phyloP scores from a whole-genome alignment of 2,797 vertebrate species.

The Onychomys arenicola region DNA sequence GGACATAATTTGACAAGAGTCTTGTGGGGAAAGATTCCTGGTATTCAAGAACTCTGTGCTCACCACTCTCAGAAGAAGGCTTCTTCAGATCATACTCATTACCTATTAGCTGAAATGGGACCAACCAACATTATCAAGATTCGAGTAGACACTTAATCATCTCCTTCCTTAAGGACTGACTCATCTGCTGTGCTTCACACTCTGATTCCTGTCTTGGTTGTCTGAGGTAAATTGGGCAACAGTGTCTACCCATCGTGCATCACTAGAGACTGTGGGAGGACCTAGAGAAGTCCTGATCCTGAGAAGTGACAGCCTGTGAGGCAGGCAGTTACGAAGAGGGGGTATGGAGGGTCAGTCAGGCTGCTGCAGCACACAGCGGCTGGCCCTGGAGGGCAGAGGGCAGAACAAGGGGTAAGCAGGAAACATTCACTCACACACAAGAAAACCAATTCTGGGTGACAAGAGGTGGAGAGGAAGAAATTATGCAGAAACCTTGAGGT shows the following conservation, averaged over 20 bases:
- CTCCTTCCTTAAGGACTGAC: neutral
- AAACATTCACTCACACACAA: neutral
- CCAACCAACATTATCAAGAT: neutral
- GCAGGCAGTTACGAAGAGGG: neutral
- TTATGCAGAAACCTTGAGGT: neutral
- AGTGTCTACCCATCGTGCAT: neutral
- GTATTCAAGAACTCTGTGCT: neutral
- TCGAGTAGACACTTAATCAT: neutral
- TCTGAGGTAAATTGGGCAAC: neutral
- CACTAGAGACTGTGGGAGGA: neutral
- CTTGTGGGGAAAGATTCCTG: constrained; percentile 29
- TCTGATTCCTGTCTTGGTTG: neutral
- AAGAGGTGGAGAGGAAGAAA: neutral
- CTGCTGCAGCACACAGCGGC: neutral
- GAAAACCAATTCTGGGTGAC: neutral
- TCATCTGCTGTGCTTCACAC: neutral
- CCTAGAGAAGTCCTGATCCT: neutral
- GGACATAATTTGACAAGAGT: neutral
- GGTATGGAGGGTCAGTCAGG: rapidly evolving
- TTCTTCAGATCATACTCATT: constrained; percentile 17
- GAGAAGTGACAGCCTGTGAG: neutral
- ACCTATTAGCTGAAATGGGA: constrained; percentile 46
- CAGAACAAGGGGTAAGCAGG: neutral
- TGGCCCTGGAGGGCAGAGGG: neutral
- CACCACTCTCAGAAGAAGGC: constrained; percentile 21